Percentiles rank a stretch among this genome's conserved stretches.
Evolutionary conservation across 1,140 invertebrate genomes (phyloP).

Genomic region (Whitmania pigra): DNA sequence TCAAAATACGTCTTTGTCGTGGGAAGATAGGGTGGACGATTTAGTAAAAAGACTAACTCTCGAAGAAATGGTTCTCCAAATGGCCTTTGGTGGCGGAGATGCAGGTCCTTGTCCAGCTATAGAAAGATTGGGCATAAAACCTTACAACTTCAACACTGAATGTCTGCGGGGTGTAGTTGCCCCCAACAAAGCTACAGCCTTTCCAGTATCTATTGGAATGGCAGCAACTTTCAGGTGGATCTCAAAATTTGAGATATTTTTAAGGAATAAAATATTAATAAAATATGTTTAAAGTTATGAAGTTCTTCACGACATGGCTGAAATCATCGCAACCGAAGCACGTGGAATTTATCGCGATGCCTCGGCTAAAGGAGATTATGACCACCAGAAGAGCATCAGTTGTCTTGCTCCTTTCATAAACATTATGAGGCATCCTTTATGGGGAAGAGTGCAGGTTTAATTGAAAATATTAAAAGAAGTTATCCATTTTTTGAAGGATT

Average conservation of each 20-base stretch:
- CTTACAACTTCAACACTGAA: slow-evolving; percentile 37
- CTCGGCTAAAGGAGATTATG: slow-evolving; percentile 28
- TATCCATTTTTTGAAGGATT: neutral
- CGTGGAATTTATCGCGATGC: slow-evolving; percentile 34
- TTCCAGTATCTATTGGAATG: slow-evolving; percentile 36
- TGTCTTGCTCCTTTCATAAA: slow-evolving; percentile 41
- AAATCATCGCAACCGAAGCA: slow-evolving; percentile 33
- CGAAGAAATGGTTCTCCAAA: slow-evolving; percentile 34
- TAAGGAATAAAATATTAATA: neutral
- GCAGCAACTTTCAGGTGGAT: slow-evolving; percentile 36
- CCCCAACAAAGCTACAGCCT: slow-evolving; percentile 34
- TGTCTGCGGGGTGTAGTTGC: slow-evolving; percentile 31
- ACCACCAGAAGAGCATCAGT: slow-evolving; percentile 33
- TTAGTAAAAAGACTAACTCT: slow-evolving; percentile 32
- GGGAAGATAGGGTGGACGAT: slow-evolving; percentile 36
- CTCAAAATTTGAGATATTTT: neutral
- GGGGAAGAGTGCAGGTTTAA: slow-evolving; percentile 37
- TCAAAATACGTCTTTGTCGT: slow-evolving; percentile 31
- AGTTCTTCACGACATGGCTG: slow-evolving; percentile 29
- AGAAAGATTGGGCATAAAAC: slow-evolving; percentile 33
- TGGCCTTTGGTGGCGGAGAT: slow-evolving; percentile 34
- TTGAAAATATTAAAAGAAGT: slow-evolving; percentile 5
- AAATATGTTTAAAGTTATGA: slow-evolving; percentile 5
- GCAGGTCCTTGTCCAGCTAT: slow-evolving; percentile 30
- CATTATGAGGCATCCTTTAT: slow-evolving; percentile 38